Evolutionary conservation across 2,888 invertebrate species (phyloP).

Genomic region (Lapara coniferarum): DNA sequence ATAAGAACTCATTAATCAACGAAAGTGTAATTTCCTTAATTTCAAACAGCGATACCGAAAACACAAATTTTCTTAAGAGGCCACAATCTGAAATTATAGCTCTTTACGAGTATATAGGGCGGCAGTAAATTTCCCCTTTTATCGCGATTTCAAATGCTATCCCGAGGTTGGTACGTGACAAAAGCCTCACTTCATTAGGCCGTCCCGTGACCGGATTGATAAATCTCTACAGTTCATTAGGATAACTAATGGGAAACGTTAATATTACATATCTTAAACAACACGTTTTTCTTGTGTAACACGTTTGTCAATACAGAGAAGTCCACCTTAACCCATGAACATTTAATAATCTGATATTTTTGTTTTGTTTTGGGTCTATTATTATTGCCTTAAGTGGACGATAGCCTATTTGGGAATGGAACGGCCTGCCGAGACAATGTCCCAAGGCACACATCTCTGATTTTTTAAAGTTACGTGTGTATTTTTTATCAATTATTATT

Average conservation of each 20-base stretch:
- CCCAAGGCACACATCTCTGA: too few relatives aligned
- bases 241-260: conserved; percentile 37
- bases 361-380: too few relatives aligned
- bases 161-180: conserved; percentile 72
- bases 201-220: conserved; percentile 68
- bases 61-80: conserved; percentile 35
- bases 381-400: too few relatives aligned
- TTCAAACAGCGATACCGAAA: conserved; percentile 39
- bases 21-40: conserved; percentile 40
- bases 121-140: conserved; percentile 70
- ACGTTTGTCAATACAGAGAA: too few relatives aligned
- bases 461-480: too few relatives aligned
- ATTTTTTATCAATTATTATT: too few relatives aligned
- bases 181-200: conserved; percentile 74
- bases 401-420: too few relatives aligned
- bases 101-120: conserved; percentile 58
- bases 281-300: not conserved
- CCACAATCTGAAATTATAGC: conserved; percentile 39
- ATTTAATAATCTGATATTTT: not conserved
- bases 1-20: conserved; percentile 37
- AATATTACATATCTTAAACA: conserved; percentile 14
- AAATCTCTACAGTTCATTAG: conserved; percentile 58
- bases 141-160: conserved; percentile 74
- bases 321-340: too few relatives aligned
- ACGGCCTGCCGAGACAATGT: too few relatives aligned